Conservation (phyloP, 1,140 invertebrate genomes). For the Paraescarpia echinospica region DNA sequence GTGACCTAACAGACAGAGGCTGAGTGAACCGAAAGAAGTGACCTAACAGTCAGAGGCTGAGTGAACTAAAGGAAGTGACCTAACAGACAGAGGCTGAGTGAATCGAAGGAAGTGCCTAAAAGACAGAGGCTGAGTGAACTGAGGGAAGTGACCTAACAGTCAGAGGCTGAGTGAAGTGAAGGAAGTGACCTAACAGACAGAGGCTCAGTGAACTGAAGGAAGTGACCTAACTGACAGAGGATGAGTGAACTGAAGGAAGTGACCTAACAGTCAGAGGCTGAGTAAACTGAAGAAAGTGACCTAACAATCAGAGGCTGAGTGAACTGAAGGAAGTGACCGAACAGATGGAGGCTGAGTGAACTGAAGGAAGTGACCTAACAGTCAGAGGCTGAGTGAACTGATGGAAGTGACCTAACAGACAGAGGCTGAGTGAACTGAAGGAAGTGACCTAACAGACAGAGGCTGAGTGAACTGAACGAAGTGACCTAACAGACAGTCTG, state of each 20-base stretch:
- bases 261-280: no score
- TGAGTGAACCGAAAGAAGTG: no score
- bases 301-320: background rate
- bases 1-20: no score
- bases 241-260: no score
- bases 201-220: background rate
- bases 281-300: background rate
- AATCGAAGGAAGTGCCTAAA: background rate
- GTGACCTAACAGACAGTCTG: no score
- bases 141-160: background rate
- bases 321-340: background rate
- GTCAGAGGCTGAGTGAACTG: background rate
- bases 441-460: no score
- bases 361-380: background rate
- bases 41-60: no score
- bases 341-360: background rate
- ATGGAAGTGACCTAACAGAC: background rate
- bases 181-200: background rate
- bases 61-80: background rate
- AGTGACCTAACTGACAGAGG: no score
- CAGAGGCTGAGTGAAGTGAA: background rate
- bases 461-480: no score
- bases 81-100: background rate
- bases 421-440: background rate
- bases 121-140: background rate